Evolutionary conservation across 2,113 vertebrate genomes (phyloP), one percentile per base, ranked within the genome.

Genomic region (Siniperca chuatsi): DNA sequence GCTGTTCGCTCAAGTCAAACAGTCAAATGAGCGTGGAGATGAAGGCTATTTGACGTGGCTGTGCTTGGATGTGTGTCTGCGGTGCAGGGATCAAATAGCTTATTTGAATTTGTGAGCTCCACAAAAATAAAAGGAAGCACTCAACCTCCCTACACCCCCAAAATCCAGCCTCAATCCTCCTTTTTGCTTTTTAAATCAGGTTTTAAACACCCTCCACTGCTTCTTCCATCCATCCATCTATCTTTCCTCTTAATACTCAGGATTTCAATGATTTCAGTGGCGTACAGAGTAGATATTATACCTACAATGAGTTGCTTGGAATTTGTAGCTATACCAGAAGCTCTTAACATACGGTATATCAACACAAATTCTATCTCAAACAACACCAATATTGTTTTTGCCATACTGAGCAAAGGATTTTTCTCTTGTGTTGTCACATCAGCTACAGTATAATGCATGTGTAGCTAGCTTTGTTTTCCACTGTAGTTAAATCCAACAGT

Each of bases 401-500:
- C 54, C 46, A 48, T 75, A 54, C 50, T 25, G 81, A 78, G 75
- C 44, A 62, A 81, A 74, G 66, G 52, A 71, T 60, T 84, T 71
- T 73, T 86, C 60, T 71, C 68, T 81, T 65, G 66, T 75, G 80
- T 91, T 85, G 74, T 89, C 86, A 88, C 82, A 87, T 74, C 82
- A 79, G 82, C 83, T 79, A 21, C 79, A 75, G 52, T 81, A 80
- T 82, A 90, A 89, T 61, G 82, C 84, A 29, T 44, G 58, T 78
- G 85, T 69, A 80, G 72, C 86, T 74, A 46, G 75, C 79, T 72
- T 92, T 91, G 90, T 92, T 89, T 93, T 91, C 85, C 85, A 89
- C 76, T 88, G 92, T 92, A 88, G 90, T 93, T 88, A 84, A 89
- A 92, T 89, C 90, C 78, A 93, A 86, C 90, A 82, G 87, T 74